Conservation (phyloP, 1,140 invertebrate genomes). For the Drosophila mauritiana region DNA sequence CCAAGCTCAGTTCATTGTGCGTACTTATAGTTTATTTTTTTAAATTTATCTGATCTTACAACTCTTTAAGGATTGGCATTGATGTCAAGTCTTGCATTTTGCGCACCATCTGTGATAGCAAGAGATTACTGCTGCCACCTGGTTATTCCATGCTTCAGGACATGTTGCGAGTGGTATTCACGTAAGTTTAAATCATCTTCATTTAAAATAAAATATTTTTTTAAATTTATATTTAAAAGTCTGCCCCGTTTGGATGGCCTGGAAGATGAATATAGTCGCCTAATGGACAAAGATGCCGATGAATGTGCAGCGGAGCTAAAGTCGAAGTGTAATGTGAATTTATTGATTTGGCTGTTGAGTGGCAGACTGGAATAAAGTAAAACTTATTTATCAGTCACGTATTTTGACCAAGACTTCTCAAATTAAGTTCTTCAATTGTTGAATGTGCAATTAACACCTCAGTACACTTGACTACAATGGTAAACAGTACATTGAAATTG, state of each 20-base stretch:
- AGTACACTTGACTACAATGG: not conserved
- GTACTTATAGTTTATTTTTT: conserved; percentile 3
- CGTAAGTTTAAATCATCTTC: conserved; percentile 42
- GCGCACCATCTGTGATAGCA: conserved; percentile 70
- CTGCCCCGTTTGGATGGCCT: conserved; percentile 70
- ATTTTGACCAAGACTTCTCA: not conserved
- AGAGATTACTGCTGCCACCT: conserved; percentile 68
- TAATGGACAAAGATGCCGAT: conserved; percentile 53
- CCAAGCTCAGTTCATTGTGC: conserved; percentile 58
- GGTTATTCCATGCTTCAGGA: conserved; percentile 80
- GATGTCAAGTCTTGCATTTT: conserved; percentile 77
- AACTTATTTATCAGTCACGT: not conserved
- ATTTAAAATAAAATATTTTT: not conserved
- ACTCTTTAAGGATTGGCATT: conserved; percentile 51
- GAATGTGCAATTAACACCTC: conserved; percentile 20
- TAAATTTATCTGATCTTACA: fast-evolving
- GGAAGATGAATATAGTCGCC: conserved; percentile 68
- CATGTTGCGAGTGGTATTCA: conserved; percentile 69
- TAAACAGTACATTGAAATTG: conserved; percentile 14
- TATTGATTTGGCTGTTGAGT: conserved; percentile 65
- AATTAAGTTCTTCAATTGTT: conserved; percentile 17
- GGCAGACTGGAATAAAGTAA: conserved; percentile 41
- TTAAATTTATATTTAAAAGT: conserved; percentile 19
- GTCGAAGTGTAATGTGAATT: conserved; percentile 62
- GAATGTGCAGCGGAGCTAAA: conserved; percentile 52